Percentiles rank a stretch among this genome's conserved stretches.
Evolutionary conservation across 2,113 vertebrate species (phyloP).

Genomic region (Corapipo altera): DNA sequence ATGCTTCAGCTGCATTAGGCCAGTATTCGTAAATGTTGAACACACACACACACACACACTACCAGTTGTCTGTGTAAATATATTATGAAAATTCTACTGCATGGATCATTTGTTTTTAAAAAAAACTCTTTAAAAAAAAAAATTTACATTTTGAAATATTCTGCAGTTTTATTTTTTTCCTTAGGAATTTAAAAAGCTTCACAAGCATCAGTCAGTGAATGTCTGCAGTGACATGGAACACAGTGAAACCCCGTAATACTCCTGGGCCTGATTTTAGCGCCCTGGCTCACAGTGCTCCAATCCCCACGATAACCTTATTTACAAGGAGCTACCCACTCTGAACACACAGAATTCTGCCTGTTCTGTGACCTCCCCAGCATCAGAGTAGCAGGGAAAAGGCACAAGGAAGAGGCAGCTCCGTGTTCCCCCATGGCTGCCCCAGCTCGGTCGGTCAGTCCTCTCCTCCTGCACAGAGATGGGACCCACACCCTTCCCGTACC

Average conservation of each 20-base stretch:
- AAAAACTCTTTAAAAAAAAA: background rate
- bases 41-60: background rate
- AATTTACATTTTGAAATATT: background rate
- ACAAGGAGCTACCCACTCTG: background rate
- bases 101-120: background rate
- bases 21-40: conserved; percentile 3
- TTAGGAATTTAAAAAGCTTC: background rate
- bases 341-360: background rate
- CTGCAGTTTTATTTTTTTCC: background rate
- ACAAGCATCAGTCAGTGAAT: background rate
- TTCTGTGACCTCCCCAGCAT: too few relatives aligned
- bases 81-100: background rate
- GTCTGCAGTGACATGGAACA: background rate
- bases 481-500: background rate
- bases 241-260: background rate
- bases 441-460: background rate
- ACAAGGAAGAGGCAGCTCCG: background rate
- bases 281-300: background rate
- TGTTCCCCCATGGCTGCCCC: background rate
- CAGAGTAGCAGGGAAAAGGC: background rate
- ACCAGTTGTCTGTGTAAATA: background rate
- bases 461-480: background rate
- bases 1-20: background rate
- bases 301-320: background rate
- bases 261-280: background rate